phyloP scores from a whole-genome alignment of 2,888 invertebrate genomes.

The Eulithis prunata region DNA sequence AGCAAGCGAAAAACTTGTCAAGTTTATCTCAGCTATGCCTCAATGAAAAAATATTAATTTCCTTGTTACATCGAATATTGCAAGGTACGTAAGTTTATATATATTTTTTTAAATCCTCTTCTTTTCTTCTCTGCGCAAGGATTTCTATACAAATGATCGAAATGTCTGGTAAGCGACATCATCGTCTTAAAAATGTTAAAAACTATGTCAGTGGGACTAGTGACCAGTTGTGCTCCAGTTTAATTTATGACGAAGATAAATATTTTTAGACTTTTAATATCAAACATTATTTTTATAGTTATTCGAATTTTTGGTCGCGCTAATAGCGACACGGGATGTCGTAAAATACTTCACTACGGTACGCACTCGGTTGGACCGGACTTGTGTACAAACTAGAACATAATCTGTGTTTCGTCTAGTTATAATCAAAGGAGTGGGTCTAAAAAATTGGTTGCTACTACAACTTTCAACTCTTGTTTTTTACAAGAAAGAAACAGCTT shows the following conservation, averaged over 20 bases:
- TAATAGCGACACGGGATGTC: conserved; percentile 72
- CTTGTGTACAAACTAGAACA: conserved; percentile 9
- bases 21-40: no score
- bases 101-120: no score
- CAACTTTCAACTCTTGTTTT: conserved; percentile 1
- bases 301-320: conserved; percentile 61
- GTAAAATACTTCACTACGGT: conserved; percentile 60
- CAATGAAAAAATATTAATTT: no score
- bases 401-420: conserved; percentile 1
- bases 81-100: no score
- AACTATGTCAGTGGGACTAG: conserved; percentile 17
- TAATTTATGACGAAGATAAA: conserved; percentile 36
- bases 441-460: background rate
- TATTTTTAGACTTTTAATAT: conserved; percentile 67
- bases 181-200: conserved; percentile 7
- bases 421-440: background rate
- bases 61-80: no score
- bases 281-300: conserved; percentile 67
- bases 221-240: conserved; percentile 29
- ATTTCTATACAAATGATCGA: no score
- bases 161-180: background rate
- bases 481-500: background rate
- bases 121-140: no score
- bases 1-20: no score
- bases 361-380: conserved; percentile 19